phyloP scores from a whole-genome alignment of 2,888 invertebrate species.

The Eutolmus rufibarbis region DNA sequence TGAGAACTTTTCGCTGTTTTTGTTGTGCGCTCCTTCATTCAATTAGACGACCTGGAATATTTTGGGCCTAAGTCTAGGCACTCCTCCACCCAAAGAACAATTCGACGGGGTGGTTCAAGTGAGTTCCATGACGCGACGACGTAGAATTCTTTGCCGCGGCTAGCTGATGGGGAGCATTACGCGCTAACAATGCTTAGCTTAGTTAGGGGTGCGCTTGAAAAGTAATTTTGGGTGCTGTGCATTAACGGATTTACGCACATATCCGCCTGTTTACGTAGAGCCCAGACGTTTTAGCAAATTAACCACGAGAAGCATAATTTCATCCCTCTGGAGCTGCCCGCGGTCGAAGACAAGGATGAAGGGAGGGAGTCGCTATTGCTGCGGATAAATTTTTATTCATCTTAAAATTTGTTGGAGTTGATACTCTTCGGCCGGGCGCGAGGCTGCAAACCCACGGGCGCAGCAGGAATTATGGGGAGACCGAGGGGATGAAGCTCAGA shows the following conservation, averaged over 20 bases:
- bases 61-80: neutral
- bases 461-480: neutral
- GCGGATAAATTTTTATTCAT: slow-evolving; percentile 38
- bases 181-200: neutral
- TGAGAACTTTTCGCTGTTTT: slow-evolving; percentile 24
- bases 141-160: neutral
- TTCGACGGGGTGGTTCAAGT: neutral
- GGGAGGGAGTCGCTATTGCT: neutral
- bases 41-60: slow-evolving; percentile 33
- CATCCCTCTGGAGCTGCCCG: slow-evolving; percentile 16
- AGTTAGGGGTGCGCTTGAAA: neutral
- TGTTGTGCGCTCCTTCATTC: slow-evolving; percentile 1
- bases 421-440: neutral
- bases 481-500: neutral
- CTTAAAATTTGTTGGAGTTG: slow-evolving; percentile 12
- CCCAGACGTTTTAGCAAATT: slow-evolving; percentile 45
- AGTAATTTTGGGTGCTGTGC: slow-evolving; percentile 13
- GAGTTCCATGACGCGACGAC: neutral
- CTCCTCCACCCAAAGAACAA: neutral
- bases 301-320: slow-evolving; percentile 42
- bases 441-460: neutral
- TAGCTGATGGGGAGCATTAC: neutral
- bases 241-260: slow-evolving; percentile 39
- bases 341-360: neutral
- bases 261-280: slow-evolving; percentile 25